A percentile compares a stretch with the other conserved stretches of the same genome.
Evolutionary conservation across 2,797 vertebrate species (phyloP).

Genomic region (Microctenopoma stevenorrisi): DNA sequence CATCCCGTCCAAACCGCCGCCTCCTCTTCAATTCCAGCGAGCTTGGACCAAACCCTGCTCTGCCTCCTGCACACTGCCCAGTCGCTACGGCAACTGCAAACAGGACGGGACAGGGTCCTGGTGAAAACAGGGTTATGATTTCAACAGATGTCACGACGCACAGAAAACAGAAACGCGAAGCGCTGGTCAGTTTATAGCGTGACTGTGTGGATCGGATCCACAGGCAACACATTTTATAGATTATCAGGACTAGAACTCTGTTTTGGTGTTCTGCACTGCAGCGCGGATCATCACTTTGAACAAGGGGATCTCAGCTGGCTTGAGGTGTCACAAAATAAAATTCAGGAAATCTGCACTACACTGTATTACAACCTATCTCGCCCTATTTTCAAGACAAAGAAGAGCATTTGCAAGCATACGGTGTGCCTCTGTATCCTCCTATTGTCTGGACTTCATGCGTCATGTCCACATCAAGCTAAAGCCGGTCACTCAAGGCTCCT

Average conservation of each 20-base stretch:
- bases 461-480: constrained; percentile 83
- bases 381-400: constrained; percentile 78
- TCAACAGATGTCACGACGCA: constrained; percentile 74
- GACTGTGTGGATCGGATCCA: constrained; percentile 53
- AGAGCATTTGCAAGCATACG: constrained; percentile 87
- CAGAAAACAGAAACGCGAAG: constrained; percentile 34
- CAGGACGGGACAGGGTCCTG: constrained; percentile 69
- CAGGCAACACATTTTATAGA: constrained; percentile 52
- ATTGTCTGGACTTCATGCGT: constrained; percentile 96
- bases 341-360: constrained; percentile 61
- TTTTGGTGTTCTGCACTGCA: constrained; percentile 12
- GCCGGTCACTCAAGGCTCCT: constrained; percentile 76
- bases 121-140: constrained; percentile 63
- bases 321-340: constrained; percentile 62
- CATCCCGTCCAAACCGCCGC: constrained; percentile 89
- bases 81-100: constrained; percentile 68
- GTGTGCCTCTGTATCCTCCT: constrained; percentile 95
- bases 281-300: constrained; percentile 34
- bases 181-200: constrained; percentile 54
- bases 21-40: constrained; percentile 76
- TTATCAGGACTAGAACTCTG: constrained; percentile 34
- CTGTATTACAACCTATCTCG: constrained; percentile 43
- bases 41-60: constrained; percentile 67
- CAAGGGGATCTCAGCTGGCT: constrained; percentile 48
- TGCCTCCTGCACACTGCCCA: constrained; percentile 60